Base-by-base conservation (phyloP, 1,140 invertebrate species). In the Calephelis nemesis region DNA sequence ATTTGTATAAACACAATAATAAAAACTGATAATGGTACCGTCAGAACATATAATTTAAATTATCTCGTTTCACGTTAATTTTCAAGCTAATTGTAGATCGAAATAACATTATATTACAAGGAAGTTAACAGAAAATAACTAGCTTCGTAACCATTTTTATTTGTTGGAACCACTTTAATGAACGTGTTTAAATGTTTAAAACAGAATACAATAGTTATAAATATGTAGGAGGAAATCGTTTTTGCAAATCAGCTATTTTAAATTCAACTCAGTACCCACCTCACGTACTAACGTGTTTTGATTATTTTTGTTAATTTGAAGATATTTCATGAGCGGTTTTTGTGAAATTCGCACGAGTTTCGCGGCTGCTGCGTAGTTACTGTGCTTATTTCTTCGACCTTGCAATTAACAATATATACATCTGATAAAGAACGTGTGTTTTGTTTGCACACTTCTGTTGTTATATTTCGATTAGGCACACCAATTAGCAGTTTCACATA, bases 1-100 rank as follows among this genome's bases (percentile, higher is more conserved):
- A 72, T 78, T 79, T 81, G 76, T 85, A 79, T 75, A 77, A 76
- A 76, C 75, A 67, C 54, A 74, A 77, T 76, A 76, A 75, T 73
- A 73, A 77, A 75, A 64, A 62, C 19, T 69, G 67, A 63, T 72
- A 75, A 78, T 42, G 66, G 75, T 80, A 79, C 76, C 63, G 70
- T 72, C 70, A 47, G 54, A 40, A 60, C 54, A 39, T 60, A 4
- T 40, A 39, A 39, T 60, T 60, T 40, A n/a, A 60, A 39, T 40
- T 60, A 60, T 40, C 30, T n/a, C 48, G n/a, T 15, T 10, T 12
- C 11, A 60, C 54, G 54, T 12, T 60, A 6, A 60, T 60, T 60
- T 60, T 40, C 10, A 30, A 39, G 6, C 10, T 5, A 40, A 60
- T n/a, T 6, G 19, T 54, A 5, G 11, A 3, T 12, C 10, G 48